Conservation (phyloP, 2,113 vertebrate genomes). For the Podarcis raffonei region DNA sequence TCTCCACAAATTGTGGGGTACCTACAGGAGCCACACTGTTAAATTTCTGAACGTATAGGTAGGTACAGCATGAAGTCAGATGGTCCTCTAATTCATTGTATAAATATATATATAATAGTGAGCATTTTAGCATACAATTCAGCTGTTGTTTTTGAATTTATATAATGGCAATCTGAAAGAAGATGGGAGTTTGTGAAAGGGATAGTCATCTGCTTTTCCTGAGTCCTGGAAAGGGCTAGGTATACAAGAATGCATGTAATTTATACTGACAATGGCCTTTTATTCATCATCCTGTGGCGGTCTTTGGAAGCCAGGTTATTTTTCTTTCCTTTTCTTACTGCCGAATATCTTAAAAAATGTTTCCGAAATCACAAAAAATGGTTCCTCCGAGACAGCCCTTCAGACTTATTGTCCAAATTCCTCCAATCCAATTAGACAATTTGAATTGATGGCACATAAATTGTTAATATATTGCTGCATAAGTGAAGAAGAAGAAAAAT, state of each 20-base stretch:
- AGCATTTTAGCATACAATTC: background rate
- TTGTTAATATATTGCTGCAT: constrained; percentile 70
- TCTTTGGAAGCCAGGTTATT: constrained; percentile 9
- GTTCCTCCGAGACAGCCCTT: constrained; percentile 59
- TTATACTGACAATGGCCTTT: background rate
- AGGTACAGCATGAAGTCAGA: background rate
- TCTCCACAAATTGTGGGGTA: background rate
- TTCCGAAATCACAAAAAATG: constrained; percentile 36
- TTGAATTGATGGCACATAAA: constrained; percentile 72
- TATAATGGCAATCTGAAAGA: background rate
- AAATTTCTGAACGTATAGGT: background rate
- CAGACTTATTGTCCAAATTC: constrained; percentile 63
- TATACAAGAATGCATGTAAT: background rate
- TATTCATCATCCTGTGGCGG: constrained; percentile 32
- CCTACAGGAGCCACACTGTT: background rate
- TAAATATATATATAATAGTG: background rate
- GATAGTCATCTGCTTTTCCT: background rate
- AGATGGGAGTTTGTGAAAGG: background rate
- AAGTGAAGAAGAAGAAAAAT: constrained; percentile 59
- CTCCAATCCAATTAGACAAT: constrained; percentile 67
- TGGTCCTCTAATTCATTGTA: background rate
- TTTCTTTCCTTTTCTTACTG: background rate
- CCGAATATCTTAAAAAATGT: constrained; percentile 37
- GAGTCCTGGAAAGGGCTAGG: background rate
- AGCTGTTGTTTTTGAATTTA: background rate